phyloP scores from a whole-genome alignment of 2,113 vertebrate species.

The Eublepharis macularius region DNA sequence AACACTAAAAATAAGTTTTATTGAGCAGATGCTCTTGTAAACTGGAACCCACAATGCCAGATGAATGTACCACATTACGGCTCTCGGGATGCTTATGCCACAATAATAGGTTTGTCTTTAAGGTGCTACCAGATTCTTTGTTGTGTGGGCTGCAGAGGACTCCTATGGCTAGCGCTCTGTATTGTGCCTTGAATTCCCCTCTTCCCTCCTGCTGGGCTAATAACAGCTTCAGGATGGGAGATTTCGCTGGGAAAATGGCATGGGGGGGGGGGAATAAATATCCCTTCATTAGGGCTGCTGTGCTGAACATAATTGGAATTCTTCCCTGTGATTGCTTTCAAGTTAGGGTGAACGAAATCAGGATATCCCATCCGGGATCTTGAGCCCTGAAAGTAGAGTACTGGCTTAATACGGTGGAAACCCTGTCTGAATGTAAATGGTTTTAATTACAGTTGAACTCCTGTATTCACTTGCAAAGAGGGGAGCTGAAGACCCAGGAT shows the following conservation, averaged over 20 bases:
- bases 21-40: too few species aligned
- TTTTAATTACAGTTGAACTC: not conserved
- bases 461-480: not conserved
- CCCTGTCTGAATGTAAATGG: not conserved
- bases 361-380: not conserved
- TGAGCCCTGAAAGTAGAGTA: conserved; percentile 9
- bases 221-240: not conserved
- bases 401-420: conserved; percentile 43
- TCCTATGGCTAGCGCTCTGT: not conserved
- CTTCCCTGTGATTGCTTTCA: not conserved
- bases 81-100: too few species aligned
- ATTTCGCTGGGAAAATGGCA: not conserved
- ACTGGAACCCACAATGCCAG: too few species aligned
- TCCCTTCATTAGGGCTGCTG: not conserved
- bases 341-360: not conserved
- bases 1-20: too few species aligned
- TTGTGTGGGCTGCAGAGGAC: too few species aligned
- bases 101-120: too few species aligned
- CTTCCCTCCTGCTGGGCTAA: not conserved
- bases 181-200: not conserved
- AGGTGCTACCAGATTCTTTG: too few species aligned
- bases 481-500: too few species aligned
- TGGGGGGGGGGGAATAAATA: too few species aligned
- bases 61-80: too few species aligned
- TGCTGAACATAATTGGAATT: not conserved